A percentile compares a stretch with the other conserved stretches of the same genome.
Evolutionary conservation across 2,797 vertebrate species (phyloP).

Genomic region (Neolamprologus multifasciatus): DNA sequence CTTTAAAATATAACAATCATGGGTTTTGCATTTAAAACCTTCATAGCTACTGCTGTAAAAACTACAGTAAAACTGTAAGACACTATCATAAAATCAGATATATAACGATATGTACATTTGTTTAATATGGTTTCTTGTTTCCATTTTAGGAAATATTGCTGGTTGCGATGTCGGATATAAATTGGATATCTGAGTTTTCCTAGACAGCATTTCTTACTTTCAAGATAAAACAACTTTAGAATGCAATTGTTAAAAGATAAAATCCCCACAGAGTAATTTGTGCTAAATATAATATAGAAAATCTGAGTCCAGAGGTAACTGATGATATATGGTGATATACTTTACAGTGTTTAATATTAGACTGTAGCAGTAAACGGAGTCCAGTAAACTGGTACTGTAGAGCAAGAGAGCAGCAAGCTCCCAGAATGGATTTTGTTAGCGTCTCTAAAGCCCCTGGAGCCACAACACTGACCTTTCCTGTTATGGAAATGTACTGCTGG

Average conservation of each 20-base stretch:
- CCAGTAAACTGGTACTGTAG: slow-evolving; percentile 32
- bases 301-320: not conserved
- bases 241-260: not conserved
- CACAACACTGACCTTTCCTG: slow-evolving; percentile 70
- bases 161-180: not conserved
- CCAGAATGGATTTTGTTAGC: slow-evolving; percentile 57
- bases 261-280: not conserved
- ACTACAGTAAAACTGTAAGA: not conserved
- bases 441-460: slow-evolving; percentile 43
- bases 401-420: slow-evolving; percentile 36
- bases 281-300: slow-evolving; percentile 1
- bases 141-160: not conserved
- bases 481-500: slow-evolving; percentile 65
- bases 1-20: not conserved
- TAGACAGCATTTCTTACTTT: not conserved
- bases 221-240: not conserved
- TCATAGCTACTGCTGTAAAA: not conserved
- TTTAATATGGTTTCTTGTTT: not conserved
- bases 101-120: not conserved
- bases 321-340: slow-evolving; percentile 20
- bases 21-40: not conserved
- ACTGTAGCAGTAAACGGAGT: slow-evolving; percentile 3
- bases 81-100: not conserved
- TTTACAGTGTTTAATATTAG: slow-evolving; percentile 1
- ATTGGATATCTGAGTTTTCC: not conserved